phyloP scores from a whole-genome alignment of 2,113 vertebrate genomes.

The Ceyx melanurus region DNA sequence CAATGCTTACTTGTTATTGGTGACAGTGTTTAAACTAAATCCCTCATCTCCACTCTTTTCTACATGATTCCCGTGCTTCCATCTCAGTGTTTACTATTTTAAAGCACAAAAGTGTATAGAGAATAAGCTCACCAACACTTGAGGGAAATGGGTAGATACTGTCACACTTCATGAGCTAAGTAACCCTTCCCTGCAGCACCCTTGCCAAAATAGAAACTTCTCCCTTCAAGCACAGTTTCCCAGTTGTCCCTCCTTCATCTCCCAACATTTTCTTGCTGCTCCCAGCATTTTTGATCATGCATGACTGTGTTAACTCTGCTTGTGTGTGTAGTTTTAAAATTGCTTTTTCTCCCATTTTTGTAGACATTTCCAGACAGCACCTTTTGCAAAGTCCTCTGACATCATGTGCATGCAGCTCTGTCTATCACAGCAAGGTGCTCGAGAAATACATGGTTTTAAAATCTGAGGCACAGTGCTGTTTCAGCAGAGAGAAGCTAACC shows the following conservation, averaged over 20 bases:
- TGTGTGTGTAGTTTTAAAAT: background rate
- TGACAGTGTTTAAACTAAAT: background rate
- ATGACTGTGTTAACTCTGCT: background rate
- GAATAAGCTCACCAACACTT: background rate
- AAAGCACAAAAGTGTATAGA: background rate
- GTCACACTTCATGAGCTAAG: background rate
- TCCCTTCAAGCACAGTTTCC: background rate
- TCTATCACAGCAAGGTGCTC: background rate
- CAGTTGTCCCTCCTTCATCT: background rate
- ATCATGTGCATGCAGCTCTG: background rate
- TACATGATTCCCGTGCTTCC: background rate
- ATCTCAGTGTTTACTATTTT: background rate
- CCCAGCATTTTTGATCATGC: background rate
- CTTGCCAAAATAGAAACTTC: background rate
- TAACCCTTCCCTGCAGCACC: background rate
- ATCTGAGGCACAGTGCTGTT: background rate
- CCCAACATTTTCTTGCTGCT: background rate
- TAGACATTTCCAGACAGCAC: background rate
- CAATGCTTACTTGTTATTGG: background rate
- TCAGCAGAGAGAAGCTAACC: background rate
- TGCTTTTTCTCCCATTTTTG: background rate
- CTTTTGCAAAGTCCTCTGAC: background rate
- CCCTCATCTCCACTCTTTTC: background rate
- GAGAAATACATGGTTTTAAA: background rate
- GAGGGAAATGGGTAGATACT: background rate